Evolutionary conservation across 2,797 vertebrate species (phyloP).

Genomic region (Oceanodroma leucorhoa): DNA sequence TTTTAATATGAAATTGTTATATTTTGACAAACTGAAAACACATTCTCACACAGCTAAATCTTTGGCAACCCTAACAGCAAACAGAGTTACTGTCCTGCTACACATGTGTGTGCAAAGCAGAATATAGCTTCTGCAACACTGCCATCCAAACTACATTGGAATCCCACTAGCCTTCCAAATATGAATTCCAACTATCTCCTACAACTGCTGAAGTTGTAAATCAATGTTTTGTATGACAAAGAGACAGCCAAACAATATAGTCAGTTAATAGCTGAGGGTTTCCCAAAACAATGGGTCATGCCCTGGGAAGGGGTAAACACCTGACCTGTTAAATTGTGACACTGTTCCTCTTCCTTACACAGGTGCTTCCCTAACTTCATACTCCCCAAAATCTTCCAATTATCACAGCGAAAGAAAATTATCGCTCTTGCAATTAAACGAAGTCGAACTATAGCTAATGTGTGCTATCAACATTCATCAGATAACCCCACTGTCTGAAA

Average conservation of each 20-base stretch:
- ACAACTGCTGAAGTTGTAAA: background rate
- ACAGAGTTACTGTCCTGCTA: background rate
- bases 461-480: background rate
- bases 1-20: background rate
- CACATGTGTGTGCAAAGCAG: background rate
- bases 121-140: background rate
- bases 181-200: background rate
- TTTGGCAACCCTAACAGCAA: background rate
- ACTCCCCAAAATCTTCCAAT: background rate
- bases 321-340: background rate
- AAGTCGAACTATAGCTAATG: background rate
- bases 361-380: background rate
- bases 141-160: background rate
- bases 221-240: background rate
- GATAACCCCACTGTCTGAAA: background rate
- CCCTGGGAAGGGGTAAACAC: background rate
- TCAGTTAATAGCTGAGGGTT: background rate
- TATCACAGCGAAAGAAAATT: background rate
- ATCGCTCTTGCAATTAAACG: background rate
- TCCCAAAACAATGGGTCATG: background rate
- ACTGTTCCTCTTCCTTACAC: background rate
- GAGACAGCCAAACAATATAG: fast-evolving
- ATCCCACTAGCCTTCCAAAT: background rate
- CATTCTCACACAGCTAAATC: background rate
- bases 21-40: background rate